phyloP scores from a whole-genome alignment of 2,113 vertebrate genomes.

The Ranitomeya imitator region DNA sequence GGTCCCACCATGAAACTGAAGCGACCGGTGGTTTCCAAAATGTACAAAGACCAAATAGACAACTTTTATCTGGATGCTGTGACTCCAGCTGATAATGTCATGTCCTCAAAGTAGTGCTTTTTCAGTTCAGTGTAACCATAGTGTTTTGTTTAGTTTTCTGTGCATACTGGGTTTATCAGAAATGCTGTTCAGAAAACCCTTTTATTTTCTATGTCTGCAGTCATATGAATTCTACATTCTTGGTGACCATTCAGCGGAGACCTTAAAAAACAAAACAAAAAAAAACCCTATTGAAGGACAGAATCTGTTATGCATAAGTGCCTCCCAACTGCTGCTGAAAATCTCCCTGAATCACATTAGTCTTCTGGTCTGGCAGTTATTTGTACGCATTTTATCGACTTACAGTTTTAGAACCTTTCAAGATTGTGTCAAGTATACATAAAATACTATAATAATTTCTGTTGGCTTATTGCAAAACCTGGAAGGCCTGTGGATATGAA shows the following conservation, averaged over 20 bases:
- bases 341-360: neutral
- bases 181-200: no score
- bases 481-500: constrained; percentile 7
- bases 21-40: constrained; percentile 76
- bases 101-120: constrained; percentile 65
- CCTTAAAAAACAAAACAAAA: neutral
- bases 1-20: constrained; percentile 91
- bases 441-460: constrained; percentile 3
- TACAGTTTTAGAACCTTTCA: neutral
- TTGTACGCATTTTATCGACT: neutral
- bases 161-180: neutral
- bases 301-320: constrained; percentile 29
- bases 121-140: neutral
- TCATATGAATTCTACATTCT: neutral
- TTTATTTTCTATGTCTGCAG: neutral
- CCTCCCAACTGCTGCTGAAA: constrained; percentile 14
- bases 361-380: neutral
- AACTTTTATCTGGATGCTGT: constrained; percentile 76
- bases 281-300: neutral
- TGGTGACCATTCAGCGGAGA: neutral
- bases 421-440: neutral
- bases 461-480: neutral
- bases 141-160: neutral
- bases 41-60: constrained; percentile 80
- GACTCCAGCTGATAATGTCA: constrained; percentile 62